phyloP scores from a whole-genome alignment of 1,140 invertebrate genomes.

The Ectropis grisescens region DNA sequence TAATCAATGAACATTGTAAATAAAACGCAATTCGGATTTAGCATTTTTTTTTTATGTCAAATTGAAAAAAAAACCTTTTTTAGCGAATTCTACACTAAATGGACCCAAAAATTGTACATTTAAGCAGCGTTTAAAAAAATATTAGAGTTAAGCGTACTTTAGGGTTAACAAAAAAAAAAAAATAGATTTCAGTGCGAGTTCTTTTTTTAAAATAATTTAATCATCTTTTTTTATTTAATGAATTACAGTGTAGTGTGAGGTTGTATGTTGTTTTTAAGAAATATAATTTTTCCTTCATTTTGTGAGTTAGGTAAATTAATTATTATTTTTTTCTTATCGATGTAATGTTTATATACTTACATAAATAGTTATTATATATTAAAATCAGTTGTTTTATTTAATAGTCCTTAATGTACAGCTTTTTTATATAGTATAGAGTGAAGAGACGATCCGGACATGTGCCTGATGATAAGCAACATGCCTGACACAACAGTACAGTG shows the following conservation, averaged over 20 bases:
- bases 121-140: conserved; percentile 34
- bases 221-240: conserved; percentile 41
- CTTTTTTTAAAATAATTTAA: conserved; percentile 20
- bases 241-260: conserved; percentile 56
- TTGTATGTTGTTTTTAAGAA: conserved; percentile 59
- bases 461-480: no score
- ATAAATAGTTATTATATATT: conserved; percentile 69
- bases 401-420: no score
- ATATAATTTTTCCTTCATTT: conserved; percentile 39
- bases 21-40: no score
- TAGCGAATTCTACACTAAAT: conserved; percentile 46
- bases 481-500: no score
- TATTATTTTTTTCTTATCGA: conserved; percentile 60
- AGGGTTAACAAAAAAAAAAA: conserved; percentile 38
- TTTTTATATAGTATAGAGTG: no score
- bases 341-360: conserved; percentile 66
- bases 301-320: conserved; percentile 62
- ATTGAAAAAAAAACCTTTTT: no score
- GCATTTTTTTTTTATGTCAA: no score
- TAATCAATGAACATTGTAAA: no score
- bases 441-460: no score
- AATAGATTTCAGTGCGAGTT: conserved; percentile 21
- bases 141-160: conserved; percentile 40
- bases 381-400: conserved; percentile 55
- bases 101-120: conserved; percentile 50